Evolutionary conservation across 2,888 invertebrate genomes (phyloP).

Genomic region (Bombylius major): DNA sequence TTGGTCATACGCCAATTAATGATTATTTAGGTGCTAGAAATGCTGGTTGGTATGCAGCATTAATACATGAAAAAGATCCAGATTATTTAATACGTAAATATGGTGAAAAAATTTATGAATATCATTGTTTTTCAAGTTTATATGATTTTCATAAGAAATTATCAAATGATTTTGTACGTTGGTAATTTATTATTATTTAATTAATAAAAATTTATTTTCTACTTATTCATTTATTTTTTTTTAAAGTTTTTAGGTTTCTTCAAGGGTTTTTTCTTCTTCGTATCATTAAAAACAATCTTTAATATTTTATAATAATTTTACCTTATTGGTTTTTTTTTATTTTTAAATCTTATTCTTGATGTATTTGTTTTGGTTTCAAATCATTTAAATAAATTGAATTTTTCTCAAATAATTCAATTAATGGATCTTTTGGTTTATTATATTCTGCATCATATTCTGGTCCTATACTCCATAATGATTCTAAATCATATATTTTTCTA

Average conservation of each 20-base stretch:
- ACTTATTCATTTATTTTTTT: too few species aligned
- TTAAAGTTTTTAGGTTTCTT: too few species aligned
- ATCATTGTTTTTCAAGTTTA: constrained; percentile 38
- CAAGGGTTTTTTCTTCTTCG: too few species aligned
- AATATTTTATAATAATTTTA: too few species aligned
- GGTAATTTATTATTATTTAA: constrained; percentile 20
- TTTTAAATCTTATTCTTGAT: neutral
- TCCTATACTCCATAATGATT: constrained; percentile 84
- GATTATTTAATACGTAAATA: constrained; percentile 33
- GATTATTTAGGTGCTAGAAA: constrained; percentile 67
- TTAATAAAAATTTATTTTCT: neutral
- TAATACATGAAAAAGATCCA: constrained; percentile 34
- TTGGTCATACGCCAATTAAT: constrained; percentile 63
- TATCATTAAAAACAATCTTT: too few species aligned
- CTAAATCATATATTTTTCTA: constrained; percentile 69
- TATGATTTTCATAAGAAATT: constrained; percentile 39
- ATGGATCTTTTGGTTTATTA: constrained; percentile 46
- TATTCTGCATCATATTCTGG: constrained; percentile 60
- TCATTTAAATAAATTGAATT: constrained; percentile 52
- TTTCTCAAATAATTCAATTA: constrained; percentile 51
- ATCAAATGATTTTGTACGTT: constrained; percentile 25
- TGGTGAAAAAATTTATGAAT: constrained; percentile 31
- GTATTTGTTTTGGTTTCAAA: constrained; percentile 43
- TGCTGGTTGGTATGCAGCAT: constrained; percentile 64
- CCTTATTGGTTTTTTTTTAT: too few species aligned